Evolutionary conservation across 2,797 vertebrate genomes (phyloP), one percentile per base, ranked within the genome.

Genomic region (Phoeniculus purpureus): DNA sequence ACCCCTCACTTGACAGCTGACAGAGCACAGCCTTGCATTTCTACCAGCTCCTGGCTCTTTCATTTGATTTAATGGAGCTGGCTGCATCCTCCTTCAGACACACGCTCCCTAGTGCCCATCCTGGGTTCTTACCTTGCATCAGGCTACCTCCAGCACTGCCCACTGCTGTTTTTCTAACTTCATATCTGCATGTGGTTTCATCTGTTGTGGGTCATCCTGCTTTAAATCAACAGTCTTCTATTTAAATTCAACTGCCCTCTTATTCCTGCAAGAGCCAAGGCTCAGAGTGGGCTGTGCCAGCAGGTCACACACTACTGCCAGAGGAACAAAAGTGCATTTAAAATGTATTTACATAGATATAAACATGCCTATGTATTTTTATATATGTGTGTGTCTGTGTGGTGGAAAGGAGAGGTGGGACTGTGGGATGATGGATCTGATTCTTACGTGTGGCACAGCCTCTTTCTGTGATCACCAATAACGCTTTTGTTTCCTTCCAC

Each of bases 1-100:
- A 74, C 70, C 61, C 12, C 67, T 72, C 73, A 93, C 85, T 50
- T 94, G 96, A 96, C 96, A 96, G 91, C 92, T 97, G 96, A 96
- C 71, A 79, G 71, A 96, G 93, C 72, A 68, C 96, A 97, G 96
- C 64, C 92, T 81, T 19, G 6, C 93, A 89, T 89, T 91, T 82
- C 79, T 78, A 80, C 31, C 83, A 89, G 51, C 87, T 89, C 62
- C 37, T 40, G 78, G 50, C 61, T 55, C n/a, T 74, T 78, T 65
- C 34, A 18, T 81, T 81, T 68, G 76, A 40, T 55, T 77, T 48
- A 83, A 47, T 9, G 20, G 65, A 60, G 34, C 15, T 91, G 91
- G 23, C 48, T 94, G 58, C 59, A 34, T 56, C 67, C 37, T 29
- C 21, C 21, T 83, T 64, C 31, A 1, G 45, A 43, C 15, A 45